Evolutionary conservation across 2,113 vertebrate genomes (phyloP).

Genomic region (Dipodomys ordii): DNA sequence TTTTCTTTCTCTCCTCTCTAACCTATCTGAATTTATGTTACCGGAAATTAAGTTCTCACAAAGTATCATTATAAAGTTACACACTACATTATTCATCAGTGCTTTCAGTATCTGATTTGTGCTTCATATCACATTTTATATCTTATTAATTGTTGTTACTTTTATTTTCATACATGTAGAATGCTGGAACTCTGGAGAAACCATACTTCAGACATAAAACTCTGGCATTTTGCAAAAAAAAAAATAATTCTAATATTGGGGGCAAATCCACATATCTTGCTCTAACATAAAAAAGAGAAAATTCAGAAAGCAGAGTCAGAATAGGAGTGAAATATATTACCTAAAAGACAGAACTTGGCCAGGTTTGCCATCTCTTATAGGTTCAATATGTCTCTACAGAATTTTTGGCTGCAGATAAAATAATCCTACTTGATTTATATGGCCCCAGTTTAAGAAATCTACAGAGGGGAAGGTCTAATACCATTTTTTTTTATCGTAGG

Average conservation of each 20-base stretch:
- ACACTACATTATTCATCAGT: background rate
- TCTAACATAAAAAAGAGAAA: constrained; percentile 68
- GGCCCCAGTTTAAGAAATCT: constrained; percentile 52
- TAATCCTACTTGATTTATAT: constrained; percentile 67
- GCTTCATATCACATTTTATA: constrained; percentile 36
- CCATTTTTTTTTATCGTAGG: constrained; percentile 66
- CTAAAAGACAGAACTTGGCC: constrained; percentile 69
- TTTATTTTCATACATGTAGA: background rate
- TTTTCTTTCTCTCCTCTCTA: background rate
- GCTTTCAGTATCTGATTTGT: background rate
- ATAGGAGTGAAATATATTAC: constrained; percentile 74
- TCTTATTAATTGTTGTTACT: background rate
- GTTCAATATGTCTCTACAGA: constrained; percentile 70
- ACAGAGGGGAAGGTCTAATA: constrained; percentile 46
- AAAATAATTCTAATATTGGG: constrained; percentile 47
- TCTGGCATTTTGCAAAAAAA: constrained; percentile 47
- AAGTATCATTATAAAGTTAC: constrained; percentile 21
- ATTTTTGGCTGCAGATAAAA: constrained; percentile 72
- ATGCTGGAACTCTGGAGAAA: background rate
- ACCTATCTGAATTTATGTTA: background rate
- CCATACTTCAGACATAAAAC: background rate
- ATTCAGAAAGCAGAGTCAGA: constrained; percentile 63
- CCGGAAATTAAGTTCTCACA: background rate
- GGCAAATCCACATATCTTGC: constrained; percentile 54
- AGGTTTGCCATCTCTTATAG: constrained; percentile 66